Evolutionary conservation across 2,797 vertebrate genomes (phyloP).

Genomic region (Calcarius lapponicus): DNA sequence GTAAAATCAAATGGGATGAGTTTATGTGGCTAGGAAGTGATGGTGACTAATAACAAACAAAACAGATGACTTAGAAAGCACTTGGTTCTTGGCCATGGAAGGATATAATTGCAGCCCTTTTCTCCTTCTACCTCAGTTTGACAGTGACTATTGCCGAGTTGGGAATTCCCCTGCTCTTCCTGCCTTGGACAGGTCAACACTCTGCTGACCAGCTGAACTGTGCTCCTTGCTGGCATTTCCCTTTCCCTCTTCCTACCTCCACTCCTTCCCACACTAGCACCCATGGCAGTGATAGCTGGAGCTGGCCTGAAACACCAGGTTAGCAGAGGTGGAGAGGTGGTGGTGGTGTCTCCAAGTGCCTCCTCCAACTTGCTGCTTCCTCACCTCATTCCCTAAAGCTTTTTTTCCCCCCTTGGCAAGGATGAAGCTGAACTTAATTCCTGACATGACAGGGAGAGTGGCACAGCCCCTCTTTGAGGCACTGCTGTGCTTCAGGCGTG

Average conservation of each 20-base stretch:
- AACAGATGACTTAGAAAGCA: not conserved
- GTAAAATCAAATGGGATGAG: not conserved
- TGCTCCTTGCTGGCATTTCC: not conserved
- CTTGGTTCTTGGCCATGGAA: not conserved
- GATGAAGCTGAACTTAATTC: not conserved
- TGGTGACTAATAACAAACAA: accelerated
- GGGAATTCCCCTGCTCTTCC: not conserved
- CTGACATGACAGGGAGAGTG: not conserved
- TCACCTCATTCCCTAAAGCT: not conserved
- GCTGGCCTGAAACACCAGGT: not conserved
- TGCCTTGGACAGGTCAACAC: not conserved
- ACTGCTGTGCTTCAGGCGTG: accelerated
- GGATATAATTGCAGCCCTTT: not conserved
- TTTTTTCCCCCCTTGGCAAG: not conserved
- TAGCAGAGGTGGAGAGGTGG: not conserved
- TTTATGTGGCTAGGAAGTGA: not conserved
- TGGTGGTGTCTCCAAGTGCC: accelerated
- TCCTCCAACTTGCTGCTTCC: not conserved
- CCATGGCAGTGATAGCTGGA: accelerated
- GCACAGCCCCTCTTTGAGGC: not conserved
- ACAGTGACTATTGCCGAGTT: accelerated
- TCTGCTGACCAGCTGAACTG: not conserved
- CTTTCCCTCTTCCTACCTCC: not conserved
- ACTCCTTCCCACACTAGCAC: not conserved
- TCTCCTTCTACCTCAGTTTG: not conserved